Evolutionary conservation across 2,888 invertebrate species (phyloP).

Genomic region (Drosophila paracracens): DNA sequence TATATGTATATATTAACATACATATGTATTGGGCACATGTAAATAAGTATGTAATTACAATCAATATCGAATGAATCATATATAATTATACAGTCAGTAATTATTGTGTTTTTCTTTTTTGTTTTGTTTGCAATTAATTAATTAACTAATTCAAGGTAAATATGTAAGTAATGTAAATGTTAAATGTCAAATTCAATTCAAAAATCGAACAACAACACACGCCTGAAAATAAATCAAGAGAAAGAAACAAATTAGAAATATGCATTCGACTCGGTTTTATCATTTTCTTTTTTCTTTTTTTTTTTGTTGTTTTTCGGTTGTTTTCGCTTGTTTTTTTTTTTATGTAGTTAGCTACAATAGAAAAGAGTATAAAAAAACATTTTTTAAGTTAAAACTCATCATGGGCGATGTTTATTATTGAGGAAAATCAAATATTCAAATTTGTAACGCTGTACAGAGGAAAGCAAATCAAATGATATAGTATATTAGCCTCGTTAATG

Average conservation of each 20-base stretch:
- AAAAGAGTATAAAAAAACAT: conserved; percentile 58
- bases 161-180: conserved; percentile 59
- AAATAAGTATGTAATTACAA: conserved; percentile 71
- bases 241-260: conserved; percentile 76
- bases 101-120: conserved; percentile 46
- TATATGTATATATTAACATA: neutral
- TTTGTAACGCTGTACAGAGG: conserved; percentile 58
- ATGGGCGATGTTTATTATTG: conserved; percentile 62
- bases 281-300: conserved; percentile 13
- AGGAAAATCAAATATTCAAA: conserved; percentile 54
- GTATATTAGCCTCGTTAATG: conserved; percentile 43
- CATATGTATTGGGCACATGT: conserved; percentile 44
- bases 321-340: conserved; percentile 16
- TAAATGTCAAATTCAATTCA: conserved; percentile 73
- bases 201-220: conserved; percentile 78
- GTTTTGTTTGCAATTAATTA: conserved; percentile 54
- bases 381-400: conserved; percentile 59
- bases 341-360: conserved; percentile 53
- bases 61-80: conserved; percentile 74
- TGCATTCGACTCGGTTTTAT: conserved; percentile 35
- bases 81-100: conserved; percentile 69
- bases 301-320: conserved; percentile 11
- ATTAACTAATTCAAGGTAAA: conserved; percentile 73
- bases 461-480: conserved; percentile 55
- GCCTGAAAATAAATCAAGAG: conserved; percentile 78